A percentile compares a stretch with the other conserved stretches of the same genome.
These are phyloP conservation scores for Scolopax rusticola DNA, from an alignment of 2,797 vertebrate species.

Conservation along the genomic window DNA sequence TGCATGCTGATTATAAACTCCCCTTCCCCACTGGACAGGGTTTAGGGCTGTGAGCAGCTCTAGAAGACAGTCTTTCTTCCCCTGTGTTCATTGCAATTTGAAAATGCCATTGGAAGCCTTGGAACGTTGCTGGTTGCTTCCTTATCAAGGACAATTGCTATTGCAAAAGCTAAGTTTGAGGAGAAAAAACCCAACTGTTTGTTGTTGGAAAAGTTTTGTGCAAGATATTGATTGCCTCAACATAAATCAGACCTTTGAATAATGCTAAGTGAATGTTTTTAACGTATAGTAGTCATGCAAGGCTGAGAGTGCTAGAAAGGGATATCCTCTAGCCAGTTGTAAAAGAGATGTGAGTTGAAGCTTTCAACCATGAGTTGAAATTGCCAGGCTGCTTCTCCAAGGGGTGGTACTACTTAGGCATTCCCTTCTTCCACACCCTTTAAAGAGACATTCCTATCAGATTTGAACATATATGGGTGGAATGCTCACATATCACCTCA, in stretches of 20 bases:
- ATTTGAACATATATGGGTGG: background rate
- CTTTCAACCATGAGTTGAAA: accelerated
- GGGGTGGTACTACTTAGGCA: background rate
- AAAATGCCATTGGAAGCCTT: background rate
- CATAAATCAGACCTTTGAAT: background rate
- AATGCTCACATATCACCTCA: background rate
- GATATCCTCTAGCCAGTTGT: background rate
- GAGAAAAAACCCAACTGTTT: background rate
- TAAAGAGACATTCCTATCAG: background rate
- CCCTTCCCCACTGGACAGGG: background rate
- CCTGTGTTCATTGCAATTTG: background rate
- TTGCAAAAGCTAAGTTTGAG: background rate
- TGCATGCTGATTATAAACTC: background rate
- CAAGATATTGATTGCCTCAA: background rate
- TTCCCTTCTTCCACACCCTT: background rate
- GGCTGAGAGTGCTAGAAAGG: background rate
- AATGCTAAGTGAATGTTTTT: background rate
- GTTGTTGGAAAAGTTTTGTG: background rate
- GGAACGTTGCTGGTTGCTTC: background rate
- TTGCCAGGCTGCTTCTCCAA: background rate
- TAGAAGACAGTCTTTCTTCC: background rate
- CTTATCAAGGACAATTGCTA: background rate
- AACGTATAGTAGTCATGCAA: background rate
- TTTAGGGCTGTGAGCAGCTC: background rate
- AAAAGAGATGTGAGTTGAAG: background rate